These are phyloP conservation scores for Sipha flava DNA, from an alignment of 1,140 invertebrate species.

Conservation along the genomic window DNA sequence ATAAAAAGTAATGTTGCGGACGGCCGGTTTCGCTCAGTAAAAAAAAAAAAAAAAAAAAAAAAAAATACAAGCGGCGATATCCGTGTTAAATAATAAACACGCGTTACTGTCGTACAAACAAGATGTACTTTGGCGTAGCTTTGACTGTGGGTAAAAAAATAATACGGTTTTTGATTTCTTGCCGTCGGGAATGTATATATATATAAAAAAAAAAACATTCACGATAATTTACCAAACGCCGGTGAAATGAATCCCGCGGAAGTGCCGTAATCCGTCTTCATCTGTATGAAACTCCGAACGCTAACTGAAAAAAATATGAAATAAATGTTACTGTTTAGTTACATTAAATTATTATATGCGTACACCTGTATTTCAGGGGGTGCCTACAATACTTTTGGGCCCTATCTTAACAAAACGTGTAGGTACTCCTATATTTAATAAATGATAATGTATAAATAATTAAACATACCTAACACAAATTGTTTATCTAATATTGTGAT, in stretches of 20 bases:
- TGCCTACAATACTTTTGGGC: too few relatives aligned
- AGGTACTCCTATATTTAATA: too few relatives aligned
- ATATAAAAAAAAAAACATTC: too few relatives aligned
- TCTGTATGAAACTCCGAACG: neutral
- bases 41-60: too few relatives aligned
- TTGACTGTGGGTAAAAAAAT: neutral
- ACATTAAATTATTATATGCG: neutral
- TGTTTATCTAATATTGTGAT: too few relatives aligned
- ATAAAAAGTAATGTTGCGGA: neutral
- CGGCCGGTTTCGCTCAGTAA: neutral
- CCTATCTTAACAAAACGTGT: neutral
- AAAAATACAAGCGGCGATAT: too few relatives aligned
- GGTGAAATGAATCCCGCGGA: neutral
- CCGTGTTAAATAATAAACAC: neutral
- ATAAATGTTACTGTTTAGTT: neutral
- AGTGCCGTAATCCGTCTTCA: slow-evolving; percentile 18
- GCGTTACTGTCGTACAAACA: neutral
- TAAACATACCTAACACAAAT: too few relatives aligned
- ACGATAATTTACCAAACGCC: neutral
- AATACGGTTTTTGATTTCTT: neutral
- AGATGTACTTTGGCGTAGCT: neutral
- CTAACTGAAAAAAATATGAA: neutral
- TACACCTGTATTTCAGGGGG: too few relatives aligned
- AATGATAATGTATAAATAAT: too few relatives aligned
- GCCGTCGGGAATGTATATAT: neutral